phyloP scores from a whole-genome alignment of 2,113 vertebrate genomes.

The Leptobrachium ailaonicum region DNA sequence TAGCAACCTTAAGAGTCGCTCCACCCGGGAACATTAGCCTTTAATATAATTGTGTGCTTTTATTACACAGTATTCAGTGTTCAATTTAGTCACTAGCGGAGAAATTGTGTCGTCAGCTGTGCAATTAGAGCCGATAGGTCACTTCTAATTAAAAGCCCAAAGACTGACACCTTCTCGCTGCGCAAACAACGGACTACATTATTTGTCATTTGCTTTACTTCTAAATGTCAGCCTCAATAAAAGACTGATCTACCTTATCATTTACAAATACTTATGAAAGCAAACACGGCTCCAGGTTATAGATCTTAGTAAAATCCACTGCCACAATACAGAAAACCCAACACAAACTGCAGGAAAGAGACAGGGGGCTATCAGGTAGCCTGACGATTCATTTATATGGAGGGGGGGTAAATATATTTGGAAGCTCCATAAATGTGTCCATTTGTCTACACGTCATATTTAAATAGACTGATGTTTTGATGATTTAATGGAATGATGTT shows the following conservation, averaged over 20 bases:
- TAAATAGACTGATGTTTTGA: too few relatives aligned
- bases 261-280: conserved; percentile 5
- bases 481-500: too few relatives aligned
- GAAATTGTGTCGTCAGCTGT: not conserved
- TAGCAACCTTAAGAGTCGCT: too few relatives aligned
- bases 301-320: not conserved
- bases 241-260: not conserved
- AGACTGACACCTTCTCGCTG: conserved; percentile 2
- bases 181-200: not conserved
- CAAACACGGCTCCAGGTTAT: not conserved
- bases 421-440: too few relatives aligned
- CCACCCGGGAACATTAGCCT: not conserved
- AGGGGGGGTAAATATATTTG: too few relatives aligned
- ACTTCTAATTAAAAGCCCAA: not conserved
- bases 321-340: not conserved
- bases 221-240: conserved; percentile 5
- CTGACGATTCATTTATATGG: too few relatives aligned
- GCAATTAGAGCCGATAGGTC: not conserved
- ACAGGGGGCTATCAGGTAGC: too few relatives aligned
- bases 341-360: too few relatives aligned
- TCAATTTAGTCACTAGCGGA: not conserved
- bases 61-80: not conserved
- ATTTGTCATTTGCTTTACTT: conserved; percentile 6
- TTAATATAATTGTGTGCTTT: not conserved
- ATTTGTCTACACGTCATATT: too few relatives aligned